Evolutionary conservation across 2,888 invertebrate species (phyloP).

Genomic region (Nowickia ferox): DNA sequence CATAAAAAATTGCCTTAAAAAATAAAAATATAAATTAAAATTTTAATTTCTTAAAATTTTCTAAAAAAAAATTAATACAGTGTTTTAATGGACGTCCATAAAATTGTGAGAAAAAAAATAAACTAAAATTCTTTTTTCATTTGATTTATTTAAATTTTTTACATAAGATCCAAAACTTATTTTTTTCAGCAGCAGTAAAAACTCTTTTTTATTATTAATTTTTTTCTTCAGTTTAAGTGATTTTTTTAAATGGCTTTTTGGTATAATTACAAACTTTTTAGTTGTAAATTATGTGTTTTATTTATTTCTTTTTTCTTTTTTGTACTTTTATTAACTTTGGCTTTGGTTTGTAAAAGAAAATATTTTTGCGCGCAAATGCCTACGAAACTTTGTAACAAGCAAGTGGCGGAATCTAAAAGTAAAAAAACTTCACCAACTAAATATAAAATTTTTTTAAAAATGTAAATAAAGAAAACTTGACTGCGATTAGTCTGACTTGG

Average conservation of each 20-base stretch:
- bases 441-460: too few relatives aligned
- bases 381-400: conserved; percentile 2
- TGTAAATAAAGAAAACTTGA: too few relatives aligned
- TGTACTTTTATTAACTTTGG: conserved; percentile 41
- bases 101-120: neutral
- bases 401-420: neutral
- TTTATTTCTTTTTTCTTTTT: conserved; percentile 1
- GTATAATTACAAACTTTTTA: conserved; percentile 26
- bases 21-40: neutral
- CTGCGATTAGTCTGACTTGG: too few relatives aligned
- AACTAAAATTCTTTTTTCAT: neutral
- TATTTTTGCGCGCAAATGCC: neutral
- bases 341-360: conserved; percentile 9
- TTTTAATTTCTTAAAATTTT: too few relatives aligned
- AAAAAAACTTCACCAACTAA: neutral
- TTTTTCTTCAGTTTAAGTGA: conserved; percentile 8
- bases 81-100: too few relatives aligned
- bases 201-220: neutral
- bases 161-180: too few relatives aligned
- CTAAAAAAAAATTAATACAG: too few relatives aligned
- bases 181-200: neutral
- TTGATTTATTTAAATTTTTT: neutral
- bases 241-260: conserved; percentile 29
- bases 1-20: neutral
- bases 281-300: conserved; percentile 35